Evolutionary conservation across 2,113 vertebrate genomes (phyloP), one percentile per base, ranked within the genome.

Genomic region (Nothobranchius furzeri): DNA sequence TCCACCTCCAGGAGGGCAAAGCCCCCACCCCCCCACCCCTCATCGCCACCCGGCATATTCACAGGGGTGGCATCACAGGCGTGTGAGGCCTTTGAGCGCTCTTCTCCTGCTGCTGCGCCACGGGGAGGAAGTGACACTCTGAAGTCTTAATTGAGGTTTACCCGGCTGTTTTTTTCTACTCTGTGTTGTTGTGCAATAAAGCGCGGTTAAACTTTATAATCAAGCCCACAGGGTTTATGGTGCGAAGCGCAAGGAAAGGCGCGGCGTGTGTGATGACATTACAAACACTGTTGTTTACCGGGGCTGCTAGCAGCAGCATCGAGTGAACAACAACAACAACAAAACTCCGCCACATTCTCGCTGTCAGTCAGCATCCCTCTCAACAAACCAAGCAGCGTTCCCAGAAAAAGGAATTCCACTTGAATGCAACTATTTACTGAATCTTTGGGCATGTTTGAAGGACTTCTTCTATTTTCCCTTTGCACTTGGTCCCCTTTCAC

Each of bases 91-190:
- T 91, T 90, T 91, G 88, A 86, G 82, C 78, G 70, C 53, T 69
- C 85, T 70, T 87, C 81, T 80, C 75, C 79, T 79, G 70, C 84
- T 68, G 72, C 84, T 42, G 78, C 45, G 81, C 88, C 65, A 55
- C 74, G 50, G 85, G 85, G 83, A 88, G 55, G 69, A 83, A 82
- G 85, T 83, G 87, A 84, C 88, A 83, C 88, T 89, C 76, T 90
- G 88, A 91, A 91, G 90, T 91, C 90, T 91, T 91, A 91, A 91
- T 90, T 91, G 90, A 91, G 90, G 83, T 87, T 91, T 89, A 87
- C 83, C 85, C 64, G 70, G 51, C 78, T 88, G 66, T 85, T 78
- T 70, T 68, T 69, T 51, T 43, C 79, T 71, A 17, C 62, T 76
- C 75, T 40, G 63, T 71, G 84, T 88, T 88, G 84, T 88, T 75